These are phyloP conservation scores for Formica aserva DNA, from an alignment of 2,888 invertebrate genomes.

Conservation along the genomic window DNA sequence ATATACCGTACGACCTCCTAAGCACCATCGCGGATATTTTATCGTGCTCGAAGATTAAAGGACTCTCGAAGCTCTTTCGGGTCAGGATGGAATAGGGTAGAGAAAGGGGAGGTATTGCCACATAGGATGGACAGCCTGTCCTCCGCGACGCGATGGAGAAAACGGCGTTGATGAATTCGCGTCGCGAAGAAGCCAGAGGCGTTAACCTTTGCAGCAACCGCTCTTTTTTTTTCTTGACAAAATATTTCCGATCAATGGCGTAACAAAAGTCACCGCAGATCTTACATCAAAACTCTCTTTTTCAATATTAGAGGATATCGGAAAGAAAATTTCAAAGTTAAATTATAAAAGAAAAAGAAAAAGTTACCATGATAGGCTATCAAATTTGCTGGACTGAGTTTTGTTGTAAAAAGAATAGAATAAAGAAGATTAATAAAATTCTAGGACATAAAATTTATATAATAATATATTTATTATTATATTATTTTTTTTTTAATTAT, in stretches of 20 bases:
- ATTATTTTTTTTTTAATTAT: neutral
- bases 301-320: neutral
- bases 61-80: conserved; percentile 58
- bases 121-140: conserved; percentile 34
- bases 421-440: conserved; percentile 11
- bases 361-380: neutral
- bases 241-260: conserved; percentile 24
- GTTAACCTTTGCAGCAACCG: conserved; percentile 7
- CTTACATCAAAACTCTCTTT: neutral
- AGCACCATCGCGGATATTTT: conserved; percentile 65
- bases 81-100: neutral
- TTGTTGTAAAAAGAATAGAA: neutral
- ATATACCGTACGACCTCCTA: conserved; percentile 71
- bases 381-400: neutral
- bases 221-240: conserved; percentile 19
- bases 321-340: neutral
- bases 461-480: neutral
- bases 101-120: neutral
- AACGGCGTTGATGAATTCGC: conserved; percentile 41
- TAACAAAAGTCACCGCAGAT: neutral
- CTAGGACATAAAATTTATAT: neutral
- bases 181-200: conserved; percentile 17
- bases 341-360: neutral
- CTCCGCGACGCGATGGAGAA: conserved; percentile 11
- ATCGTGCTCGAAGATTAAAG: conserved; percentile 61